phyloP scores from a whole-genome alignment of 30 jellyfish, hydroid and myxozoan species.

The Rhopilema esculentum region DNA sequence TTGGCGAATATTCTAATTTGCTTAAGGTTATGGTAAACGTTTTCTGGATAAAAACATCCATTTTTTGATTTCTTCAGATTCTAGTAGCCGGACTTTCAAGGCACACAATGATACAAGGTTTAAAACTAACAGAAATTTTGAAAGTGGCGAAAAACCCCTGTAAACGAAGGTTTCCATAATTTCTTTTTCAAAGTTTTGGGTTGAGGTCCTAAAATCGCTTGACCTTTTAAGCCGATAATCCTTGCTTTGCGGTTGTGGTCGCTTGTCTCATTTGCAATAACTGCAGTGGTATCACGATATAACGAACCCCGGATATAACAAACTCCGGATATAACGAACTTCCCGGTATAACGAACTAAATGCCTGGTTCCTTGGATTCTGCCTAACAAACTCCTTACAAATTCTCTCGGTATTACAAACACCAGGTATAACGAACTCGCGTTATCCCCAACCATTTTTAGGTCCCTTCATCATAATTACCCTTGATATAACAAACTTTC shows the following conservation, averaged over 20 bases:
- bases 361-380: no score
- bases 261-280: no score
- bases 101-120: not conserved
- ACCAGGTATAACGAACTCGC: no score
- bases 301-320: no score
- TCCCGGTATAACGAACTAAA: no score
- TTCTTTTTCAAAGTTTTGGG: not conserved
- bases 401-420: no score
- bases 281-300: no score
- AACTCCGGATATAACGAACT: no score
- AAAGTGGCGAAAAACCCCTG: not conserved
- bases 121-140: not conserved
- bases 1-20: not conserved
- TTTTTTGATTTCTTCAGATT: not conserved
- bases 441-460: no score
- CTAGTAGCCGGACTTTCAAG: not conserved
- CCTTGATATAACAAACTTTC: no score
- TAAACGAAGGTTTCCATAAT: not conserved
- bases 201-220: not conserved
- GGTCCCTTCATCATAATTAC: no score
- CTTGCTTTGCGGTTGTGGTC: not conserved
- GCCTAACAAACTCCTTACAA: no score
- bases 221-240: not conserved
- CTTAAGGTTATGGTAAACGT: not conserved
- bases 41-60: not conserved